Base-by-base conservation (phyloP, 2,888 invertebrate species). In the Cephus pygmeus region DNA sequence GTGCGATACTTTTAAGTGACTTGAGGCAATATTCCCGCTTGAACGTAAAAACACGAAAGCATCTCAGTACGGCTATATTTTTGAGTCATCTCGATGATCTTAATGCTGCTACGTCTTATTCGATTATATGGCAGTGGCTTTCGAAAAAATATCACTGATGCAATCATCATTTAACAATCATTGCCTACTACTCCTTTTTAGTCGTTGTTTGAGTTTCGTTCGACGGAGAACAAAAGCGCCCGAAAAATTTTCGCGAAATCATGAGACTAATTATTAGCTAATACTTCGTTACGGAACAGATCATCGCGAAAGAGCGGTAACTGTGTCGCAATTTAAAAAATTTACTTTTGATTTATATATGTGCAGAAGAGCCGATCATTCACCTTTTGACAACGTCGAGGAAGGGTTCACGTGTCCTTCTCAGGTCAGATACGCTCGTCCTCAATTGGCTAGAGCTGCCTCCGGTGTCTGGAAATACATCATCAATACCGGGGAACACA, bases 401-500 rank as follows among this genome's bases (percentile, higher is more conserved):
- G 95, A 95, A 3, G 96, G 96, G 0, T 96, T 95, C 88, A 95
- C 97, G 92, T 97, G 97, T 85, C 95, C 96, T 0, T 96, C 96
- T 76, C 94, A 95, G 3, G 95, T 97, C 69, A 95, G 95, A 84
- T 96, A 96, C 87, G 96, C 96, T 0, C 92, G 96, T 15, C 97
- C 97, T 0, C 96, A 96, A 89, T 93, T 96, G 80, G 97, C 96
- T 0, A 93, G 96, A 76, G 96, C 96, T 0, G 96, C 96, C 0
- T 95, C 95, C 1, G 97, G 97, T 0, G 94, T 95, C 83, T 97
- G 97, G 97, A 97, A 97, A 88, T 97, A 95, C 88, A 96, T 97
- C 83, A 96, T 97, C 73, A 97, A 97, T 86, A 96, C 96, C 0
- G 96, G 96, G 0, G 96, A 96, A 81, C 96, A 97, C 86, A 96